phyloP scores from a whole-genome alignment of 2,113 vertebrate genomes.

The Neodon shergylaensis region DNA sequence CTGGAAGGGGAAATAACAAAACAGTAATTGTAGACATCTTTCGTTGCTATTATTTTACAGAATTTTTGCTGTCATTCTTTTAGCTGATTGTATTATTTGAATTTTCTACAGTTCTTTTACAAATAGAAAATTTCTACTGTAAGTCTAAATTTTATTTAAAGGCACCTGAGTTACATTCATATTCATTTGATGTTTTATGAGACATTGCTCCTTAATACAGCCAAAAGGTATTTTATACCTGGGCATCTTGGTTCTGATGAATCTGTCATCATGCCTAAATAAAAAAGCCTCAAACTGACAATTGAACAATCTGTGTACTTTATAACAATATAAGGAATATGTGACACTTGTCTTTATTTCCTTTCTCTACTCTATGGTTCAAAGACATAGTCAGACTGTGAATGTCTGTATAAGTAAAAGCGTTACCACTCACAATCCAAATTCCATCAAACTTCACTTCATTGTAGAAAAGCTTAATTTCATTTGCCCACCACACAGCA shows the following conservation, averaged over 20 bases:
- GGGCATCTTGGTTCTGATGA: not conserved
- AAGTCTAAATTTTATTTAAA: not conserved
- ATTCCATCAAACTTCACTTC: conserved; percentile 92
- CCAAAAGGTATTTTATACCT: not conserved
- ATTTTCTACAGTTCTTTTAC: conserved; percentile 27
- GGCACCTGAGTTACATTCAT: not conserved
- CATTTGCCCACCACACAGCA: conserved; percentile 92
- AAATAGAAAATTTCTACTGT: conserved; percentile 7
- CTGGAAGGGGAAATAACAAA: not conserved
- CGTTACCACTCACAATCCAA: conserved; percentile 94
- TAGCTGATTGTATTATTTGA: not conserved
- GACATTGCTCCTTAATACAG: not conserved
- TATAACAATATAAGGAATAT: not conserved
- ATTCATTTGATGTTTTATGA: not conserved
- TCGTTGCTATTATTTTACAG: not conserved
- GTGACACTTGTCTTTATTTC: not conserved
- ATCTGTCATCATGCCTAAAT: not conserved
- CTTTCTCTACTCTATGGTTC: not conserved
- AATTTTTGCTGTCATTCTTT: conserved; percentile 7
- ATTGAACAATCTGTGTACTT: not conserved
- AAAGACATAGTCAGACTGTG: not conserved
- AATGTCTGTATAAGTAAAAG: not conserved
- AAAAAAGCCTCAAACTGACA: not conserved
- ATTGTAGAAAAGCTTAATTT: conserved; percentile 87
- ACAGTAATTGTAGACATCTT: not conserved